Percentiles rank a stretch among this genome's conserved stretches.
Evolutionary conservation across 1,140 invertebrate species (phyloP).

Genomic region (Euura lappo): DNA sequence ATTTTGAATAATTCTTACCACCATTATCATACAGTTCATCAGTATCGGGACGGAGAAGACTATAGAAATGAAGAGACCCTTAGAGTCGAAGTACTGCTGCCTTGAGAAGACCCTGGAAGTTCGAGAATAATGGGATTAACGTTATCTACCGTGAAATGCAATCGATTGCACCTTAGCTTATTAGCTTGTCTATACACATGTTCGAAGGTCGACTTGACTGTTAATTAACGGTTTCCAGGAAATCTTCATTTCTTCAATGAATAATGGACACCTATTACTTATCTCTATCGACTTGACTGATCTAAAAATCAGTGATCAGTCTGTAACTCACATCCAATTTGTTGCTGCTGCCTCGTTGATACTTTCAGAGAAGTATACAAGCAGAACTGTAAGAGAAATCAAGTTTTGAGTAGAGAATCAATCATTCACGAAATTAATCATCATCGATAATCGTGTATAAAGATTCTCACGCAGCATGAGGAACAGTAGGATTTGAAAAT

Average conservation of each 20-base stretch:
- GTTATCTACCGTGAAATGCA: too few relatives aligned
- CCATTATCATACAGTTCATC: conserved; percentile 90
- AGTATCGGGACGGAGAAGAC: conserved; percentile 90
- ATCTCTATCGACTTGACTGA: too few relatives aligned
- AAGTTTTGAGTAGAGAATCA: conserved; percentile 26
- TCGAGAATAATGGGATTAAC: too few relatives aligned
- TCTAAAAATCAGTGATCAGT: background rate
- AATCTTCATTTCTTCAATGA: too few relatives aligned
- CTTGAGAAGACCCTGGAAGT: conserved; percentile 75
- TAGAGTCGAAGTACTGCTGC: conserved; percentile 93
- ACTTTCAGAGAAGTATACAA: conserved; percentile 87
- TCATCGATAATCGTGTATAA: conserved; percentile 8
- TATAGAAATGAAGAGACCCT: conserved; percentile 90
- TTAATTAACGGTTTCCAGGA: too few relatives aligned
- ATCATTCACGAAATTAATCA: conserved; percentile 22
- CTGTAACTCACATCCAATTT: conserved; percentile 73
- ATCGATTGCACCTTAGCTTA: too few relatives aligned
- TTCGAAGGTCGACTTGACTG: too few relatives aligned
- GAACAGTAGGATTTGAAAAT: conserved; percentile 85
- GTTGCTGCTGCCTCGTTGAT: conserved; percentile 86
- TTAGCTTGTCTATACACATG: too few relatives aligned
- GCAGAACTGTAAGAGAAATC: conserved; percentile 69
- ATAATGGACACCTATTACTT: too few relatives aligned
- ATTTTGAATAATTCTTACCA: conserved; percentile 71
- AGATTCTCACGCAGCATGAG: conserved; percentile 74